Evolutionary conservation across 2,797 vertebrate species (phyloP).

Genomic region (Catostomus latipinnis): DNA sequence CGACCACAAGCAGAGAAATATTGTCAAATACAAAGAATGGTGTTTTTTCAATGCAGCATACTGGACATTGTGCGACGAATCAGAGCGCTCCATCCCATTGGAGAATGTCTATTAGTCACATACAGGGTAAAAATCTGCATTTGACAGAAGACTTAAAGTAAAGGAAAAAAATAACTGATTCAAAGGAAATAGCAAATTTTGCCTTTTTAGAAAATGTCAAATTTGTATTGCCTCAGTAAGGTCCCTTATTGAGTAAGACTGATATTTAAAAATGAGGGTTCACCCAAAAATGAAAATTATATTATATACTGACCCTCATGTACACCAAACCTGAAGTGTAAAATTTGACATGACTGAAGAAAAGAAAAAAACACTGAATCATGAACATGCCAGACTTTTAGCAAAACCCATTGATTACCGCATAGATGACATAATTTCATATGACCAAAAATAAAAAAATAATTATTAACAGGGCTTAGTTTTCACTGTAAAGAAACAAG

Average conservation of each 20-base stretch:
- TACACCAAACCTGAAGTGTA: not conserved
- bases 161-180: not conserved
- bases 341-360: not conserved
- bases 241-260: not conserved
- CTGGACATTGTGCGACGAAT: not conserved
- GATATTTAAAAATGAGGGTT: not conserved
- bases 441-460: slow-evolving; percentile 2
- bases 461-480: slow-evolving; percentile 9
- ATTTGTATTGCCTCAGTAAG: not conserved
- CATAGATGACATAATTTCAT: slow-evolving; percentile 5
- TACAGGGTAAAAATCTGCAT: not conserved
- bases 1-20: not conserved
- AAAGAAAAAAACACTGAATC: not conserved
- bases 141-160: not conserved
- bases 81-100: not conserved
- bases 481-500: not conserved
- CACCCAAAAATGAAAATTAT: not conserved
- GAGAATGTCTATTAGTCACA: not conserved
- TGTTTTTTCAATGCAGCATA: not conserved
- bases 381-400: not conserved
- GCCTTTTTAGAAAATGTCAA: not conserved
- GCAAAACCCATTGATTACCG: slow-evolving; percentile 42
- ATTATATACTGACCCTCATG: no score
- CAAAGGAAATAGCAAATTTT: not conserved
- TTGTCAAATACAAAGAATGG: slow-evolving; percentile 17